Conservation (phyloP, 2,113 vertebrate genomes). For the Lagopus muta region DNA sequence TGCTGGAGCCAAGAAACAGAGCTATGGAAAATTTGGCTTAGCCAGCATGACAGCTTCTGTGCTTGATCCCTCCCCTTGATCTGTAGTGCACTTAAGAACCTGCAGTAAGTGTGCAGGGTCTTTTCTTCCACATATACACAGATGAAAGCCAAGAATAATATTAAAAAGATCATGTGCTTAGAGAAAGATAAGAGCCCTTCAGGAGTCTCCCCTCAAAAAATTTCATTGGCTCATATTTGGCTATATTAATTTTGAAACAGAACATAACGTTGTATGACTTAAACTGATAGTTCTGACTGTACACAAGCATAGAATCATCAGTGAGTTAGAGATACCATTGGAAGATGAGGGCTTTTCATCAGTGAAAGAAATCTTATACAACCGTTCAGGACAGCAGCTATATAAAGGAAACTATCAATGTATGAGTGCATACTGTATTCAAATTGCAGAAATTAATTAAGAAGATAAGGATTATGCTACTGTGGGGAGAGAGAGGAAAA, state of each 20-base stretch:
- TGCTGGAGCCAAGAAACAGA: background rate
- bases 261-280: background rate
- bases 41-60: background rate
- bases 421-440: background rate
- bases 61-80: background rate
- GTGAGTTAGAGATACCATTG: background rate
- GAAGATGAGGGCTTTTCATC: background rate
- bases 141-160: background rate
- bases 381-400: background rate
- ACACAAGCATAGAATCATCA: background rate
- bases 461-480: background rate
- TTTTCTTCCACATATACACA: background rate
- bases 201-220: background rate
- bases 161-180: background rate
- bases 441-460: background rate
- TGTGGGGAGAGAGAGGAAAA: background rate
- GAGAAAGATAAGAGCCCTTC: background rate
- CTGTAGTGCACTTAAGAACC: background rate
- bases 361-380: background rate
- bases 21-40: background rate
- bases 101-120: background rate
- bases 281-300: background rate
- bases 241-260: background rate
- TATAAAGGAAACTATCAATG: background rate
- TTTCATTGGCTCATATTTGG: background rate